Evolutionary conservation across 2,888 invertebrate species (phyloP).

Genomic region (Agrotis ipsilon): DNA sequence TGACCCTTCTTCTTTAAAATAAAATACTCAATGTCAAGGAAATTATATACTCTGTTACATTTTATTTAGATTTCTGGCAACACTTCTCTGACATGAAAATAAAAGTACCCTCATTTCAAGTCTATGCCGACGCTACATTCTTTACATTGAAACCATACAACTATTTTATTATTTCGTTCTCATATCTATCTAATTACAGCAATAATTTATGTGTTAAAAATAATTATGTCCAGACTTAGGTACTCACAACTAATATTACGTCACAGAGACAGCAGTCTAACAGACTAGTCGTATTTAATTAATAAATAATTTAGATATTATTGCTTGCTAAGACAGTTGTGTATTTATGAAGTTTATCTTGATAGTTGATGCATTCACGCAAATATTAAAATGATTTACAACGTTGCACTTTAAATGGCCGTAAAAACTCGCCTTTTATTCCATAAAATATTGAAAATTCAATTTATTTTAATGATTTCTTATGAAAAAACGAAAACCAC

Average conservation of each 20-base stretch:
- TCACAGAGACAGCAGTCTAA: slow-evolving; percentile 53
- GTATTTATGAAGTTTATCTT: slow-evolving; percentile 2
- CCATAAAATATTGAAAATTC: background rate
- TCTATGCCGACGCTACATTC: slow-evolving; percentile 24
- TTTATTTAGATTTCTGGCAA: slow-evolving; percentile 12
- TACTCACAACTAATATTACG: slow-evolving; percentile 55
- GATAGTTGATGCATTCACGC: slow-evolving; percentile 1
- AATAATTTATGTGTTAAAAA: slow-evolving; percentile 40
- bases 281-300: slow-evolving; percentile 55
- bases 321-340: slow-evolving; percentile 31
- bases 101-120: slow-evolving; percentile 18
- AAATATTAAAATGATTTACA: slow-evolving; percentile 2
- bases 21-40: too few species aligned
- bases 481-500: slow-evolving; percentile 5
- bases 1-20: too few species aligned
- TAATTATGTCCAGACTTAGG: slow-evolving; percentile 60
- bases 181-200: slow-evolving; percentile 31
- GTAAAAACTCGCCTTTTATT: background rate
- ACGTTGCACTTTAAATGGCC: slow-evolving; percentile 1
- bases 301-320: slow-evolving; percentile 45
- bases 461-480: background rate
- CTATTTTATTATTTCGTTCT: slow-evolving; percentile 43
- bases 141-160: slow-evolving; percentile 28
- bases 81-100: slow-evolving; percentile 8
- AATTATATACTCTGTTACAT: too few species aligned